phyloP scores from a whole-genome alignment of 1,140 invertebrate species.

The Anastrepha obliqua region DNA sequence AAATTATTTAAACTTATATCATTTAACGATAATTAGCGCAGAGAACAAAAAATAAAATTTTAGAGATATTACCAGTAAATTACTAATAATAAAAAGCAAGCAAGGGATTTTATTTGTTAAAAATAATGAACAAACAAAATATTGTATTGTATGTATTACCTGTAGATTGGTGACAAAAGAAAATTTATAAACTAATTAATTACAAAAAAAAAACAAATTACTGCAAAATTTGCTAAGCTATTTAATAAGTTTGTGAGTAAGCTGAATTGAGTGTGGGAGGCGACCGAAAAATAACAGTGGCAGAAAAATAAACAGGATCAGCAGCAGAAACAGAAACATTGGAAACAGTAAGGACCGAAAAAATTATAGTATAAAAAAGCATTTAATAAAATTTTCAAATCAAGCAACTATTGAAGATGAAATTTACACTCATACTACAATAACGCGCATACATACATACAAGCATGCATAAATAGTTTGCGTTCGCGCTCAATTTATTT shows the following conservation, averaged over 20 bases:
- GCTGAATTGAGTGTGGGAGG: conserved; percentile 4
- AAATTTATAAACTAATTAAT: conserved; percentile 13
- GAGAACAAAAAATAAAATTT: conserved; percentile 26
- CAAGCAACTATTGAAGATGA: background rate
- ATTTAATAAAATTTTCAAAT: conserved; percentile 40
- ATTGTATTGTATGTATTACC: conserved; percentile 35
- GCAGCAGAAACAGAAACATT: background rate
- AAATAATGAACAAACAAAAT: conserved; percentile 29
- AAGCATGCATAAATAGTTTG: conserved; percentile 1
- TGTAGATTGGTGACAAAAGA: background rate
- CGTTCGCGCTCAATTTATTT: background rate
- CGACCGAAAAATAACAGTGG: background rate
- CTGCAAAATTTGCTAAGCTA: conserved; percentile 48
- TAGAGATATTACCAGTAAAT: conserved; percentile 47
- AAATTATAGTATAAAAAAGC: conserved; percentile 41
- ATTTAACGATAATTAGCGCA: conserved; percentile 44
- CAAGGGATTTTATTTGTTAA: conserved; percentile 51
- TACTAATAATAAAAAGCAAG: conserved; percentile 36
- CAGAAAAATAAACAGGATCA: background rate
- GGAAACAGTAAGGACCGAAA: background rate
- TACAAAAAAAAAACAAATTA: conserved; percentile 60
- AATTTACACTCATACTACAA: background rate
- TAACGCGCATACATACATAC: background rate
- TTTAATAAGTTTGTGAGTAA: conserved; percentile 24
- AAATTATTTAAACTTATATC: conserved; percentile 35